Evolutionary conservation across 1,140 invertebrate species (phyloP).

Genomic region (Anadara kagoshimensis): DNA sequence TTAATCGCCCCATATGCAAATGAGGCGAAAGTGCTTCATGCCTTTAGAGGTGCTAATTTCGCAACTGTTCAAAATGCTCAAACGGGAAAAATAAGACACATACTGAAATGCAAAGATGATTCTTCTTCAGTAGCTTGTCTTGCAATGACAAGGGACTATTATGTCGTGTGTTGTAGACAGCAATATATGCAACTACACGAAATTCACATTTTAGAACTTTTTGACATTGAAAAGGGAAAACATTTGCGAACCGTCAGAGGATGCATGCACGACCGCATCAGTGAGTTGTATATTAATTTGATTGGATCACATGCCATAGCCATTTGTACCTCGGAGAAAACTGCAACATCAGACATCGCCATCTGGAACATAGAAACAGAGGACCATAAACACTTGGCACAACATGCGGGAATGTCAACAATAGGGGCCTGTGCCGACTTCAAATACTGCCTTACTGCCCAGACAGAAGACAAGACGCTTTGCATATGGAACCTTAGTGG

Average conservation of each 20-base stretch:
- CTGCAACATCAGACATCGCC: conserved; percentile 65
- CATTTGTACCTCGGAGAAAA: conserved; percentile 56
- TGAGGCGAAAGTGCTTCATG: conserved; percentile 63
- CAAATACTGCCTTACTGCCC: conserved; percentile 64
- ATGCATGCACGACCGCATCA: conserved; percentile 63
- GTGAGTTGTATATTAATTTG: conserved; percentile 60
- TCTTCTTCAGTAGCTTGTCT: conserved; percentile 63
- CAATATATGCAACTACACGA: conserved; percentile 65
- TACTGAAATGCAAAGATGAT: conserved; percentile 60
- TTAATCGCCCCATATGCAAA: conserved; percentile 53
- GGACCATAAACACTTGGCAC: conserved; percentile 71
- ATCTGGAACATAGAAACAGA: conserved; percentile 73
- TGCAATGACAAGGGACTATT: conserved; percentile 66
- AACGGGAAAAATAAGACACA: conserved; percentile 61
- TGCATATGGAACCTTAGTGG: conserved; percentile 68
- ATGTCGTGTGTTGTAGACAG: conserved; percentile 63
- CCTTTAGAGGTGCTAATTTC: conserved; percentile 56
- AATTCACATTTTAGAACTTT: conserved; percentile 67
- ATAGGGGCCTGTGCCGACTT: conserved; percentile 64
- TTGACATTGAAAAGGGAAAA: conserved; percentile 62
- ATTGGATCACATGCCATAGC: conserved; percentile 66
- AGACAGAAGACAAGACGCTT: conserved; percentile 59
- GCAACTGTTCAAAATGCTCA: conserved; percentile 62
- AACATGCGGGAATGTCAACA: conserved; percentile 62
- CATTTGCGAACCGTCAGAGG: conserved; percentile 67